Evolutionary conservation across 2,113 vertebrate genomes (phyloP).

Genomic region (Romanogobio albipinnatus): DNA sequence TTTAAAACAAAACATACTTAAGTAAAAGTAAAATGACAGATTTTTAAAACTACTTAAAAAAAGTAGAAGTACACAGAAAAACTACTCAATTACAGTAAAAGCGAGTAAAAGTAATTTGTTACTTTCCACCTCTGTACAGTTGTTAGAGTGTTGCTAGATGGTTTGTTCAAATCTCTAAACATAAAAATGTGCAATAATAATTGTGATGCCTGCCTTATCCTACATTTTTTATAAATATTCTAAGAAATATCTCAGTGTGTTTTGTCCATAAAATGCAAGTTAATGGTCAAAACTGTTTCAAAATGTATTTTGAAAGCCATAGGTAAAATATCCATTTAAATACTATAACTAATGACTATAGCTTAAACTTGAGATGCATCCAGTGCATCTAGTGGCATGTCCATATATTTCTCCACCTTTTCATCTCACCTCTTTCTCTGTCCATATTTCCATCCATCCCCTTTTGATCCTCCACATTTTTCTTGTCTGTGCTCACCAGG

Average conservation of each 20-base stretch:
- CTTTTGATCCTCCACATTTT: not conserved
- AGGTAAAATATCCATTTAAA: too few relatives aligned
- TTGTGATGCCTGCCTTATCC: not conserved
- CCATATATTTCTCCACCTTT: not conserved
- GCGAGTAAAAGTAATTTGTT: too few relatives aligned
- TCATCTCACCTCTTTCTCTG: not conserved
- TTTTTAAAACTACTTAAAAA: too few relatives aligned
- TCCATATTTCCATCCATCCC: not conserved
- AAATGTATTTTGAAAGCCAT: not conserved
- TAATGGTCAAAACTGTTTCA: not conserved
- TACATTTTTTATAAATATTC: too few relatives aligned
- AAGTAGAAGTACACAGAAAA: too few relatives aligned
- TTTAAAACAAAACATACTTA: too few relatives aligned
- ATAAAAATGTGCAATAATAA: not conserved
- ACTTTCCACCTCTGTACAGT: too few relatives aligned
- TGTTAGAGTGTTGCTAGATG: not conserved
- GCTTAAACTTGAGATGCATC: not conserved
- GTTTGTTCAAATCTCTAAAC: too few relatives aligned
- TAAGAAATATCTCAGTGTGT: too few relatives aligned
- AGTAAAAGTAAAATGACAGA: too few relatives aligned
- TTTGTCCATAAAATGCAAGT: too few relatives aligned
- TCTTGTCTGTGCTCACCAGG: not conserved
- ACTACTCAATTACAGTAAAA: too few relatives aligned
- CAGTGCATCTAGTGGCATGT: not conserved
- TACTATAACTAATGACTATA: not conserved